Evolutionary conservation across 2,113 vertebrate species (phyloP).

Genomic region (Xiphophorus hellerii): DNA sequence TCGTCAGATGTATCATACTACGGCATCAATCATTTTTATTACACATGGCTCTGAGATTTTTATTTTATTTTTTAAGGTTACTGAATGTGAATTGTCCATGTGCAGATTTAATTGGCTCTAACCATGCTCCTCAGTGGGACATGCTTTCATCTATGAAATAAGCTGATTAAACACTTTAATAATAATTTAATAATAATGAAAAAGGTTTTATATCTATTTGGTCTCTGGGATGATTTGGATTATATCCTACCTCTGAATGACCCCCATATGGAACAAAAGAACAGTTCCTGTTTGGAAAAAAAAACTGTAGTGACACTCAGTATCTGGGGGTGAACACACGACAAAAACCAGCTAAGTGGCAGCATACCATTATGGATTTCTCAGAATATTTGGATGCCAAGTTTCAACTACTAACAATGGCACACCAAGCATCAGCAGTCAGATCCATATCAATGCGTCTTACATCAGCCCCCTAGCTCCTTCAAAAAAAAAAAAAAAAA

Average conservation of each 20-base stretch:
- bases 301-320: constrained; percentile 16
- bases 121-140: constrained; percentile 1
- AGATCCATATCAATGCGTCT: constrained; percentile 57
- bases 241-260: constrained; percentile 38
- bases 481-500: constrained; percentile 14
- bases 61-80: constrained; percentile 53
- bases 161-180: constrained; percentile 40
- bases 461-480: constrained; percentile 13
- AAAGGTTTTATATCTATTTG: constrained; percentile 2
- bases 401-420: constrained; percentile 51
- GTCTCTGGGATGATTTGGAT: constrained; percentile 19
- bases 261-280: constrained; percentile 33
- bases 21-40: constrained; percentile 68
- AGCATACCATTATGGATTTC: constrained; percentile 58
- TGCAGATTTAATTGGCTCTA: constrained; percentile 38
- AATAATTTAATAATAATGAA: constrained; percentile 19
- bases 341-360: constrained; percentile 42
- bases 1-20: constrained; percentile 47
- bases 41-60: constrained; percentile 55
- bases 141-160: constrained; percentile 37
- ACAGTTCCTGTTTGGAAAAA: neutral
- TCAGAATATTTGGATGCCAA: constrained; percentile 36
- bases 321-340: constrained; percentile 39
- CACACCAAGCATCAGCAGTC: constrained; percentile 49
- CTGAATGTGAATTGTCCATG: constrained; percentile 51